phyloP scores from a whole-genome alignment of 2,888 invertebrate genomes.

The Lochmaea capreae region DNA sequence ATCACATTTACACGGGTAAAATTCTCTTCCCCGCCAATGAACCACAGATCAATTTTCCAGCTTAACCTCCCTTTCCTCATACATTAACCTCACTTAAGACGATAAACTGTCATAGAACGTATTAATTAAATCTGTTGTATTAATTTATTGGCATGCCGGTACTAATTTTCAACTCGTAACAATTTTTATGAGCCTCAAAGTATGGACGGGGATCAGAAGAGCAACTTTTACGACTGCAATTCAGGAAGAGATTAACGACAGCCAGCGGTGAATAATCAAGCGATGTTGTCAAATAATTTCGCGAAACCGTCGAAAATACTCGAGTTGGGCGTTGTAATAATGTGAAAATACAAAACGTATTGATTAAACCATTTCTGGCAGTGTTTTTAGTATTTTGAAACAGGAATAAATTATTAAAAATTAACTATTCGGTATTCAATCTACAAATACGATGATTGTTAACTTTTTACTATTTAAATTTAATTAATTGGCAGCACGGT shows the following conservation, averaged over 20 bases:
- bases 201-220: conserved; percentile 51
- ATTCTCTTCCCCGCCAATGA: neutral
- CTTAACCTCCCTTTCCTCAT: conserved; percentile 43
- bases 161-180: conserved; percentile 64
- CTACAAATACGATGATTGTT: no score
- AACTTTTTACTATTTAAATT: no score
- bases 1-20: neutral
- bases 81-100: conserved; percentile 51
- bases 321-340: neutral
- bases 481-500: no score
- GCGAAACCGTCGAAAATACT: neutral
- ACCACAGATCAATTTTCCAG: conserved; percentile 11
- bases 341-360: neutral
- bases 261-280: conserved; percentile 49
- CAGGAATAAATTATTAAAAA: no score
- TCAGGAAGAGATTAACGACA: conserved; percentile 49
- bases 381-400: no score
- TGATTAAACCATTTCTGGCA: no score
- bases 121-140: conserved; percentile 65
- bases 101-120: conserved; percentile 45
- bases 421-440: no score
- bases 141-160: conserved; percentile 63
- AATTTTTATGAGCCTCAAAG: conserved; percentile 60
- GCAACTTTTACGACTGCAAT: conserved; percentile 41
- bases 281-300: conserved; percentile 42